Base-by-base conservation (phyloP, 1,140 invertebrate genomes). In the Drosophila fuyamai region DNA sequence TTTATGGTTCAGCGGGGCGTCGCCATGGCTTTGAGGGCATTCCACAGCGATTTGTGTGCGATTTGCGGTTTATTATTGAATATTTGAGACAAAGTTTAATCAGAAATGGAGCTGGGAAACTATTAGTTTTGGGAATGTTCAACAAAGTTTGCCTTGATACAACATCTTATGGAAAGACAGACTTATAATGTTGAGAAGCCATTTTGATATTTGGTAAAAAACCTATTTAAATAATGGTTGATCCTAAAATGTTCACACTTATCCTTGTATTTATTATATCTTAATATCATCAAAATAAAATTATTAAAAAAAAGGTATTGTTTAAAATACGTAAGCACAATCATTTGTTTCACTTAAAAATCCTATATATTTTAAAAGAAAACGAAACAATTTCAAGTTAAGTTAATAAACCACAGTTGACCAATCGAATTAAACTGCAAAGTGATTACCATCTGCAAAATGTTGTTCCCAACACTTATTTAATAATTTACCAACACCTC, bases 1-100 rank as follows among this genome's bases (percentile, higher is more conserved):
- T 35, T 36, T 6, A 55, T n/a, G 4, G 13, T 14, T 27, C 60
- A 29, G 27, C 29, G 48, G 23, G 23, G 29, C 35, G 13, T 40
- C 13, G 35, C 14, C 9, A 5, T 0, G 44, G 27, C 55, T 70
- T 57, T 47, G 63, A 44, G 41, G 5, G 5, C 9, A 16, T 32
- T 47, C 18, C 14, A 18, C n/a, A 27, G 50, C 18, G 29, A 10
- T 48, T 70, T 58, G 43, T 70, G 65, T 48, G 65, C 43, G 51
- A 71, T 70, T 71, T 71, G 44, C 16, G 67, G 67, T 71, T 50
- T 48, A 40, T 57, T 70, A 71, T 71, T 71, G 65, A 70, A 70
- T 71, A 71, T 71, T 70, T 57, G 65, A 35, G 43, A 70, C 70
- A 41, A 35, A 13, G 23, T 56, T 57, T 23, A 43, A 29, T 55